Evolutionary conservation across 2,888 invertebrate genomes (phyloP), one percentile per base, ranked within the genome.

Genomic region (Acholoe squamosa): DNA sequence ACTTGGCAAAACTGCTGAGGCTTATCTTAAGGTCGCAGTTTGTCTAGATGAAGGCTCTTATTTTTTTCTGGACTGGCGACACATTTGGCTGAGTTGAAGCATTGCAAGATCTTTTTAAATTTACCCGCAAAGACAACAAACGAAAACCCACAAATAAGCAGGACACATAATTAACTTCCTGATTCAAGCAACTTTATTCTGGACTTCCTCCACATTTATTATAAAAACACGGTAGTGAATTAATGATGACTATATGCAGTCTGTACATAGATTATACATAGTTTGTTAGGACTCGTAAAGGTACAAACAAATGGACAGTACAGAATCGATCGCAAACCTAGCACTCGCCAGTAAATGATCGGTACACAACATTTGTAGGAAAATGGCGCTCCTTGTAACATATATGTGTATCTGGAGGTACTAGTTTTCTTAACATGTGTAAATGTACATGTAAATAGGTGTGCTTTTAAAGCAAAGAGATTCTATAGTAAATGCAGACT

Each of bases 161-260:
- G 43, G 43, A 43, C 43, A 43, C 43, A 43, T 43, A 3, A 28
- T 28, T 71, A 71, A 71, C 71, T 71, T 80, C 80, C 43, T 80
- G 86, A 86, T 86, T 86, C 86, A 86, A 86, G 86, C 86, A 86
- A 86, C 56, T 86, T 86, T 86, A 54, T 54, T 86, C 56, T 54
- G 86, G 52, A 28, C 86, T 86, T 56, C 25, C 54, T 86, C 86
- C 54, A 86, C 54, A 86, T 86, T 54, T 86, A 86, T 56, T 86
- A 86, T 86, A 86, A 54, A 86, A 52, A 80, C 80, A 80, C 33
- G 19, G 80, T 80, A 43, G 80, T 80, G 80, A 80, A 80, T 25
- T 43, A 80, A 80, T 80, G 80, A 43, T 80, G 80, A 19, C 33
- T 80, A 34, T 43, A 80, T 80, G 80, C 80, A 80, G 80, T 80